Base-by-base conservation (phyloP, 1,140 invertebrate genomes). In the Asbolus verrucosus region DNA sequence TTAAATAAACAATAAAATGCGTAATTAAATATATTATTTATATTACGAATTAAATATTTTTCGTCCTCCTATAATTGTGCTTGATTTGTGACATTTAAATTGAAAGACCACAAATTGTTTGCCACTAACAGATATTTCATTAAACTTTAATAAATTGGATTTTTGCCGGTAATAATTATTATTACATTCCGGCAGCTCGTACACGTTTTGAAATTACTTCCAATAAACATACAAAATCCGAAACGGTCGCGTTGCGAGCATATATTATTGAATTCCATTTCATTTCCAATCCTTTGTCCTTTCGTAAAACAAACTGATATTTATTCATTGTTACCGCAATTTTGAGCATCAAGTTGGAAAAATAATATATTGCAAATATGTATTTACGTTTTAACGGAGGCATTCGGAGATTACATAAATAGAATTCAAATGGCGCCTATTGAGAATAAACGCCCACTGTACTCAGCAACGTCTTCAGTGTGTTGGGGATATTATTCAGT, bases 401-500 rank as follows among this genome's bases (percentile, higher is more conserved):
- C 2, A 43, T 43, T 43, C 15, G 1, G 4, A 14, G 39, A 14
- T 43, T 43, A 43, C 39, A 43, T 43, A 36, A 36, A 36, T 36
- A 36, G 33, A 36, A 36, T 36, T n/a, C 33, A 36, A 36, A 36
- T n/a, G 11, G 33, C 33, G 11, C 11, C 33, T 36, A 15, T 18
- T 15, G 3, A 9, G 13, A 18, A 16, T 43, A 16, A 61, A 27
- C 50, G 65, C 50, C 41, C 21, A 41, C 33, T 27, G 11, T 36
- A 50, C 16, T 66, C 65, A 33, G 9, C 65, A 67, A 54, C 27
- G 41, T 69, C 59, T 19, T 6, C 18, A 43, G 41, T 59, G 59
- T 46, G 61, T 69, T 69, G 27, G 43, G 39, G 59, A 41, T 61
- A 70, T 70, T 70, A 65, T 59, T 70, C 46, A 65, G 61, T 65